Evolutionary conservation across 2,797 vertebrate genomes (phyloP), one percentile per base, ranked within the genome.

Genomic region (Channa striata): DNA sequence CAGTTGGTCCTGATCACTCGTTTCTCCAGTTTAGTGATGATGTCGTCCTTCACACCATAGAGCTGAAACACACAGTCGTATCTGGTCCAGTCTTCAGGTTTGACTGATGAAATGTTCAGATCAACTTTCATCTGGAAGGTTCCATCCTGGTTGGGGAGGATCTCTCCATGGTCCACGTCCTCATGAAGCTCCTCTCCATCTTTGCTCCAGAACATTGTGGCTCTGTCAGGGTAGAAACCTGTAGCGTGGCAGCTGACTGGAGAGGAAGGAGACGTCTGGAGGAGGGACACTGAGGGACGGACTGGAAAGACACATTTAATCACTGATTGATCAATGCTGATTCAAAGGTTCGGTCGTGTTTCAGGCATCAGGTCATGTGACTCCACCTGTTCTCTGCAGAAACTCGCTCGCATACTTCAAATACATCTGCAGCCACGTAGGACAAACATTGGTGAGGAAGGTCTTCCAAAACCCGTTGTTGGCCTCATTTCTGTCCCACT

Each of bases 21-120:
- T 30, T 30, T 30, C 4, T 82, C 70, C 82, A 81, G 76, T 48
- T 0, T 36, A 4, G 17, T 61, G 30, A 50, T 0, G 5, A 81
- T 7, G 20, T 74, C 54, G 0, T 79, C 33, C 17, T 70, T 3
- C 23, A 75, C 59, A 39, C 80, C 66, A 63, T 50, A 40, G 34
- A 90, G 84, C 23, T 84, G 73, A 54, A 91, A 81, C 71, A 77
- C 83, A 78, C 90, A 93, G 5, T 74, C 19, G 34, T 76, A 90
- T 14, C 8, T 82, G 36, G 37, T 19, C 79, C 50, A 39, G 17
- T 88, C 84, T 33, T 71, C 80, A 69, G 54, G 3, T 13, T 11
- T 6, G 17, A 89, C 51, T 5, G 2, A 58, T 11, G 75, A 48
- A 17, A 91, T 72, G 52, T 67, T 11, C 43, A 85, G 16, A 3